Percentiles rank a stretch among this genome's conserved stretches.
phyloP scores from a whole-genome alignment of 1,140 invertebrate species.

The Leptopilina boulardi region DNA sequence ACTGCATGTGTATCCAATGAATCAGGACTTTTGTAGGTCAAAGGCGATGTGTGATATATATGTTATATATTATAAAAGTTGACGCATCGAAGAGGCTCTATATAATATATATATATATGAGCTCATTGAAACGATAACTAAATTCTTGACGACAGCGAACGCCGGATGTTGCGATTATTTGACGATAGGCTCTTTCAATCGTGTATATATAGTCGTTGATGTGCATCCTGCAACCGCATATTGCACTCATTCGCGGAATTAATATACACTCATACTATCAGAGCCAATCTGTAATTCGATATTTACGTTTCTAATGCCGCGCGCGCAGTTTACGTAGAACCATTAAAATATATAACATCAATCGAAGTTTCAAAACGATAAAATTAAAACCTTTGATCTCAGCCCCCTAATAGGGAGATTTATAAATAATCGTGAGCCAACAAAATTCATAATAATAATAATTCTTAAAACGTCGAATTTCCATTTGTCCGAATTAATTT shows the following conservation, averaged over 20 bases:
- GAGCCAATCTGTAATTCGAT: conserved; percentile 46
- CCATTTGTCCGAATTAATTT: no score
- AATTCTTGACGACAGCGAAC: conserved; percentile 36
- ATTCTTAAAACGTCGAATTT: no score
- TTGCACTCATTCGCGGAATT: conserved; percentile 58
- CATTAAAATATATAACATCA: conserved; percentile 42
- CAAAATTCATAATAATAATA: conserved; percentile 4
- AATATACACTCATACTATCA: conserved; percentile 38
- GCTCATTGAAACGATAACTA: conserved; percentile 55
- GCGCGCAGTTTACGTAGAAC: conserved; percentile 8
- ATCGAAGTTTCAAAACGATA: conserved; percentile 16
- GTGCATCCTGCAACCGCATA: conserved; percentile 33
- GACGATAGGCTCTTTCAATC: conserved; percentile 64
- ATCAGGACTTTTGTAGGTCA: not conserved
- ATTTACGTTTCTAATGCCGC: conserved; percentile 47
- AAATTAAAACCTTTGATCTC: conserved; percentile 22
- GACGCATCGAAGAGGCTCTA: conserved; percentile 54
- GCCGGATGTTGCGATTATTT: conserved; percentile 70
- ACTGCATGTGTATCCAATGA: not conserved
- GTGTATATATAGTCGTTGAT: conserved; percentile 54
- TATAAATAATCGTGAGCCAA: conserved; percentile 18
- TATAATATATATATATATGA: no score
- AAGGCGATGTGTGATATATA: conserved; percentile 46
- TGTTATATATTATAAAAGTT: no score
- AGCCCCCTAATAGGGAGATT: not conserved